A percentile compares a stretch with the other conserved stretches of the same genome.
These are phyloP conservation scores for Hypocryptadius cinnamomeus DNA, from an alignment of 2,113 vertebrate species.

Conservation along the genomic window DNA sequence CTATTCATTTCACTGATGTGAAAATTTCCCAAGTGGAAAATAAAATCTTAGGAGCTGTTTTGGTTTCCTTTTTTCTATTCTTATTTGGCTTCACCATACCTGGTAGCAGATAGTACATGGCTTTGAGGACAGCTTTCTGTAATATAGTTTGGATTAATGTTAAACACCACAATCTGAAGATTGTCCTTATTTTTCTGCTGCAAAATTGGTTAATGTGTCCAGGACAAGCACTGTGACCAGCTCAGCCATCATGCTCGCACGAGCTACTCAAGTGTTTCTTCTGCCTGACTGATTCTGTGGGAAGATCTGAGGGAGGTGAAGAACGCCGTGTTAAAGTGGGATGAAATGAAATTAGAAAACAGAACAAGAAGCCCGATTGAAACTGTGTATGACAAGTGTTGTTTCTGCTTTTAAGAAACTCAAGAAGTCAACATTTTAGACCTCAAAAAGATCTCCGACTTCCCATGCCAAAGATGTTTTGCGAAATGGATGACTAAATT, in stretches of 20 bases:
- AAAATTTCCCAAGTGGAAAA: neutral
- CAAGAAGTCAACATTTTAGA: neutral
- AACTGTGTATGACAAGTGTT: neutral
- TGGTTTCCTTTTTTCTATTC: neutral
- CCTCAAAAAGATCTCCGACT: neutral
- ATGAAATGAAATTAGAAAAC: constrained; percentile 46
- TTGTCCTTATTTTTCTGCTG: neutral
- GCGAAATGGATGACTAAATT: constrained; percentile 65
- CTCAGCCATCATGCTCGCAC: neutral
- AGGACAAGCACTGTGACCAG: neutral
- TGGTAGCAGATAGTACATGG: neutral
- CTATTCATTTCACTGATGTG: neutral
- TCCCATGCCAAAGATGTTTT: constrained; percentile 35
- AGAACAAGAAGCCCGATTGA: neutral
- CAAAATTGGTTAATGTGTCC: neutral
- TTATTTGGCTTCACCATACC: neutral
- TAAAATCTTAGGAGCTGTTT: neutral
- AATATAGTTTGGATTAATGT: neutral
- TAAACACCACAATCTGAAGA: neutral
- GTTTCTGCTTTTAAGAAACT: constrained; percentile 28
- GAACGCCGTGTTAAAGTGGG: neutral
- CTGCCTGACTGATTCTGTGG: neutral
- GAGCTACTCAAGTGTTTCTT: neutral
- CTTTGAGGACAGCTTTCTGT: neutral
- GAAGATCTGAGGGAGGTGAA: constrained; percentile 17